Evolutionary conservation across 2,888 invertebrate genomes (phyloP), one percentile per base, ranked within the genome.

Genomic region (Meliscaeva auricollis): DNA sequence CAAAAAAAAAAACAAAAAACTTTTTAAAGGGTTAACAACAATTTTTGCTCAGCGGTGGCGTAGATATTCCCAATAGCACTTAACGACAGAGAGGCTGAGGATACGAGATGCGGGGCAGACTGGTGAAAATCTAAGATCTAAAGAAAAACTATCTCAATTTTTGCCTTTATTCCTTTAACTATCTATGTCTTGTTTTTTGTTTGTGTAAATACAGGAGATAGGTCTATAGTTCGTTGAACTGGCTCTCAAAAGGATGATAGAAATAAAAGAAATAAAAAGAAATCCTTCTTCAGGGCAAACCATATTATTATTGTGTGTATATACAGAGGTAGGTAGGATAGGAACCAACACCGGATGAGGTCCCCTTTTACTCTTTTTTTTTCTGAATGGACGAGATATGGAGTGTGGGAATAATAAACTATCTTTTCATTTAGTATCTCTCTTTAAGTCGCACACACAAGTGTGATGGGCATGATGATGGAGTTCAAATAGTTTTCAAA

Each of bases 201-300:
- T 1, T 38, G 4, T 13, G 38, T 17, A 58, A 58, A 32, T 9
- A 22, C 17, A 64, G 46, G 13, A 46, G 17, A 64, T 58, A 35
- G 15, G 15, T n/a, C n/a, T n/a, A 54, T 58, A 56, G 85, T 85
- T 85, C 85, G 69, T 85, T 81, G 85, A 85, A 85, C 85, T 69
- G 62, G 30, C 20, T 22, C 64, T 64, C 32, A 50, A 44, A 56
- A 50, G 32, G 74, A 60, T 46, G 54, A 69, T 50, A 38, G 54
- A 52, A 72, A 66, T 52, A 54, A 52, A 56, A 38, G 32, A 20
- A 54, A 80, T 68, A 85, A 85, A 80, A 72, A 76, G 77, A 52
- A 85, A 76, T 85, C 60, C 77, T 80, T 85, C 85, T 85, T 85
- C 56, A 58, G 85, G 80, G 85, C 85, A 77, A 85, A 81, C 26